Evolutionary conservation across 2,888 invertebrate genomes (phyloP).

Genomic region (Sminthurides aquaticus): DNA sequence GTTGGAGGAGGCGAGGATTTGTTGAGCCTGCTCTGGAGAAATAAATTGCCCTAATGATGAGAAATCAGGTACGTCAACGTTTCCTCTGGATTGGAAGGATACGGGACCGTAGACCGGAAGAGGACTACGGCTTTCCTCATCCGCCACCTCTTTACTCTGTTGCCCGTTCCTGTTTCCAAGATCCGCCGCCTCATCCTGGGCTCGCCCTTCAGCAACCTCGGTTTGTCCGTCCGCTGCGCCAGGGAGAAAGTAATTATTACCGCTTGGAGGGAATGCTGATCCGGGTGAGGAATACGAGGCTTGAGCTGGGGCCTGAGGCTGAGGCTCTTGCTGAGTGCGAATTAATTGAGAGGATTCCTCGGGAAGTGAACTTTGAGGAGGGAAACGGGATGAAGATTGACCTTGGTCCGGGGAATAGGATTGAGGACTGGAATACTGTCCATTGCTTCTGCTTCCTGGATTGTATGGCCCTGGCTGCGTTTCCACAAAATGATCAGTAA

Average conservation of each 20-base stretch:
- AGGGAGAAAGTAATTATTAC: neutral
- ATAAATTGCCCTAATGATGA: neutral
- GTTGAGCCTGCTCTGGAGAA: neutral
- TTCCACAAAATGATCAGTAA: slow-evolving; percentile 37
- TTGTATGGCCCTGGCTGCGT: slow-evolving; percentile 16
- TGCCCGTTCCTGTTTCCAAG: no score
- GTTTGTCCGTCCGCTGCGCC: neutral
- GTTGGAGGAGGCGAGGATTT: neutral
- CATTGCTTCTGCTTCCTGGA: neutral
- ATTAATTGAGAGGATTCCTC: neutral
- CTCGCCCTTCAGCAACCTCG: neutral
- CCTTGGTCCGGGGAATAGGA: neutral
- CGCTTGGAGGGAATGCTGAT: neutral
- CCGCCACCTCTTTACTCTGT: no score
- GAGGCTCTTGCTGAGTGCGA: neutral
- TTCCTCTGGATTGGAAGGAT: neutral
- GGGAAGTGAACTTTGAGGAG: neutral
- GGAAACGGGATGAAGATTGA: neutral
- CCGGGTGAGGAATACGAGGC: neutral
- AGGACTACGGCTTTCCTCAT: neutral
- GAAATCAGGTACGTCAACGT: neutral
- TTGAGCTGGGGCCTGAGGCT: neutral
- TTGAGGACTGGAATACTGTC: neutral
- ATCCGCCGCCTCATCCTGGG: neutral
- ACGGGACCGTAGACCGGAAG: neutral